Percentiles rank a stretch among this genome's conserved stretches.
Evolutionary conservation across 1,140 invertebrate species (phyloP).

Genomic region (Drosophila santomea): DNA sequence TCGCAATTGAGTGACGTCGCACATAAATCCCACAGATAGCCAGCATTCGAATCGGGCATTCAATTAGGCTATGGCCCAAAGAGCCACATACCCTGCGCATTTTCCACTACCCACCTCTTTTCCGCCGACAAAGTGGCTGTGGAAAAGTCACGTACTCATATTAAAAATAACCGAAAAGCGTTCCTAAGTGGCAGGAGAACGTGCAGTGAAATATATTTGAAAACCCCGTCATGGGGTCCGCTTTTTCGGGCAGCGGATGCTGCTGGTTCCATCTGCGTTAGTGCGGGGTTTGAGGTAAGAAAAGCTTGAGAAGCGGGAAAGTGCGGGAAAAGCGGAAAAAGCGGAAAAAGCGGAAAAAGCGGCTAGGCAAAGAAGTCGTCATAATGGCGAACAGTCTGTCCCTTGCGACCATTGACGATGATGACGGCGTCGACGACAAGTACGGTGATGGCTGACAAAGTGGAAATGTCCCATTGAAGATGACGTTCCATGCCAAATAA

Average conservation of each 20-base stretch:
- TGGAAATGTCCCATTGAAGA: slow-evolving; percentile 77
- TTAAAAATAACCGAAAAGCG: slow-evolving; percentile 81
- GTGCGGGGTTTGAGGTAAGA: too few relatives aligned
- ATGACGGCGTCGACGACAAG: slow-evolving; percentile 38
- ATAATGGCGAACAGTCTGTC: slow-evolving; percentile 43
- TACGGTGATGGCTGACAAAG: slow-evolving; percentile 70
- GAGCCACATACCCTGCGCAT: background rate
- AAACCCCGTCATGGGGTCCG: slow-evolving; percentile 23
- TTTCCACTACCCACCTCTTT: background rate
- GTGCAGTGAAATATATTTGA: slow-evolving; percentile 78
- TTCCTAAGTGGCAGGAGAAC: slow-evolving; percentile 78
- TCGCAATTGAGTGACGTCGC: background rate
- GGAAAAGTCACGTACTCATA: slow-evolving; percentile 76
- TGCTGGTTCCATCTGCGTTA: too few relatives aligned
- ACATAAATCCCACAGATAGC: background rate
- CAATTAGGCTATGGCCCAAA: slow-evolving; percentile 15
- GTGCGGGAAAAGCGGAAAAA: background rate
- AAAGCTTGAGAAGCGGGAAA: too few relatives aligned
- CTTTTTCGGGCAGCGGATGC: background rate
- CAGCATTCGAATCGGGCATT: slow-evolving; percentile 3
- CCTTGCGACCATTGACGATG: slow-evolving; percentile 43
- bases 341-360: background rate
- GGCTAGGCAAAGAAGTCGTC: slow-evolving; percentile 21
- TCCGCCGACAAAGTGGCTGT: slow-evolving; percentile 10
- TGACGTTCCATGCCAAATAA: slow-evolving; percentile 47